Evolutionary conservation across 2,888 invertebrate genomes (phyloP).

Genomic region (Hybos culiciformis): DNA sequence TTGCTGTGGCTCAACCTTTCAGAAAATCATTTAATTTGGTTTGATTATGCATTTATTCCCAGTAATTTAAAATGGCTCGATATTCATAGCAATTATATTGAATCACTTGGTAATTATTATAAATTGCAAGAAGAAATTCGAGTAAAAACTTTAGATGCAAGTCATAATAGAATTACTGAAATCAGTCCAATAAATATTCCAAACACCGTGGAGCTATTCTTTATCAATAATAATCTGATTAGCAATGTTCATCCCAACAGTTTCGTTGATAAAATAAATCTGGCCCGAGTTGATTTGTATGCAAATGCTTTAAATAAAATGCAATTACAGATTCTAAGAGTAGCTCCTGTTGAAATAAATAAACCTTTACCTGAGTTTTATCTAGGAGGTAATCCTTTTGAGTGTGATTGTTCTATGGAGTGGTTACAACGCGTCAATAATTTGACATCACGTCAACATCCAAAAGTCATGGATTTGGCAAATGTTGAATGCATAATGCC

Average conservation of each 20-base stretch:
- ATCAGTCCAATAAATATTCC: constrained; percentile 73
- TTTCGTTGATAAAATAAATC: constrained; percentile 69
- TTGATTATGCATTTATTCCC: constrained; percentile 85
- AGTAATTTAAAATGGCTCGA: constrained; percentile 82
- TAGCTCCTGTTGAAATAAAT: constrained; percentile 49
- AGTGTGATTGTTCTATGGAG: constrained; percentile 91
- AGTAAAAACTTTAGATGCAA: constrained; percentile 79
- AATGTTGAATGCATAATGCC: constrained; percentile 81
- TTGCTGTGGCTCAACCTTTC: constrained; percentile 79
- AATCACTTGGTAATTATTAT: constrained; percentile 77
- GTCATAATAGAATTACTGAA: constrained; percentile 75
- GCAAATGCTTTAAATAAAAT: constrained; percentile 73
- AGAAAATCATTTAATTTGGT: constrained; percentile 84
- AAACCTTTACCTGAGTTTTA: constrained; percentile 76
- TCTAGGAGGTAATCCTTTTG: constrained; percentile 84
- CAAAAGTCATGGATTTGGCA: constrained; percentile 78
- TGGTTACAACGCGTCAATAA: constrained; percentile 86
- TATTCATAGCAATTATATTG: constrained; percentile 80
- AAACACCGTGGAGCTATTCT: constrained; percentile 72
- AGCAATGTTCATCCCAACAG: constrained; percentile 70
- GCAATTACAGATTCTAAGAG: constrained; percentile 66
- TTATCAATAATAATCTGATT: constrained; percentile 80
- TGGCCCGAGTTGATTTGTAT: constrained; percentile 80
- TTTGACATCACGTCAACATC: constrained; percentile 72
- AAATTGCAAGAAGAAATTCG: constrained; percentile 69